Evolutionary conservation across 2,113 vertebrate species (phyloP), one percentile per base, ranked within the genome.

Genomic region (Callithrix jacchus): DNA sequence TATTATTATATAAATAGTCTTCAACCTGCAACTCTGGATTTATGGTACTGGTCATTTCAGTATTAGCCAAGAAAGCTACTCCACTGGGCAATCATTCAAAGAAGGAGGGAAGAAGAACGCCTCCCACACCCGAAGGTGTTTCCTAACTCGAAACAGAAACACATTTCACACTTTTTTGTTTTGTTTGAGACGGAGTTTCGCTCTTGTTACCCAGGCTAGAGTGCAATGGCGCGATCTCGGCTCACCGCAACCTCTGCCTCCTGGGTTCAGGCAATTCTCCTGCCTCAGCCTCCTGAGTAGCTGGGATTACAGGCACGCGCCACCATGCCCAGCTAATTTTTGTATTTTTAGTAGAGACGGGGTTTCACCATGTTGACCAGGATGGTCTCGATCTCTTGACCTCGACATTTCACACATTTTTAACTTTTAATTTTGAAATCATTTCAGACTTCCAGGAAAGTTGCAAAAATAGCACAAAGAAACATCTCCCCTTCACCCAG

Each of bases 381-480:
- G 42, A 42, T 42, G 42, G 42, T 42, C 42, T 42, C 42, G 42
- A 42, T 42, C 42, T 42, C 42, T 42, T 42, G 42, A 42, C 42
- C 42, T 42, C 42, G 42, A 73, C 12, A 54, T n/a, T 89, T 89
- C 45, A 95, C 40, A 61, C 61, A 30, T 40, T 61, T 70, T 68
- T 70, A 58, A n/a, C 21, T 61, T 85, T 79, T 83, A 35, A 88
- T 95, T 96, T 97, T 83, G 88, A 94, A 96, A 94, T 93, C 32
- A 61, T 73, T 82, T 92, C 71, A 94, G 82, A 96, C 76, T 73
- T 81, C 87, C 49, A 92, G 52, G 93, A 93, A 90, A 94, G n/a
- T 90, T 96, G 49, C 90, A 93, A 49, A 94, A 97, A 95, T 45
- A 30, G 18, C 87, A 68, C 66, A 77, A 84, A 94, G 91, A 96